These are phyloP conservation scores for Brachypalpus laphriformis DNA, from an alignment of 2,888 invertebrate species.

Conservation along the genomic window DNA sequence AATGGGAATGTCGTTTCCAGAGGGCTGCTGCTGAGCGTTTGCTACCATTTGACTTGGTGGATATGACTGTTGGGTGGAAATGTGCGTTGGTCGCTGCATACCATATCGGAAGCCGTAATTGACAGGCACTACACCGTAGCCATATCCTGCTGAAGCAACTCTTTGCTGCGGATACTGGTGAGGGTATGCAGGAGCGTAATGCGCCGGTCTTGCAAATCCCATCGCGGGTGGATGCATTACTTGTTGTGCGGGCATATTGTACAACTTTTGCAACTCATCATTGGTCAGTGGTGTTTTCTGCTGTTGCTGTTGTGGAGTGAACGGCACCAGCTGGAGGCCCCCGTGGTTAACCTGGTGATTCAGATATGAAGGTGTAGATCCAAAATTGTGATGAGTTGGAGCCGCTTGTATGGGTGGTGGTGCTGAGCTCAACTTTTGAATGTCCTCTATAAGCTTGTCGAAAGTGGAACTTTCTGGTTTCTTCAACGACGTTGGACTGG, in stretches of 20 bases:
- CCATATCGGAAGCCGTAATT: slow-evolving; percentile 55
- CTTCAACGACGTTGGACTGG: slow-evolving; percentile 85
- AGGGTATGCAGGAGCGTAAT: slow-evolving; percentile 58
- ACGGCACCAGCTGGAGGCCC: slow-evolving; percentile 80
- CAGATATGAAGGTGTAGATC: slow-evolving; percentile 34
- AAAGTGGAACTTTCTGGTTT: slow-evolving; percentile 84
- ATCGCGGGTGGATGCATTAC: slow-evolving; percentile 64
- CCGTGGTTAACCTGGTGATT: slow-evolving; percentile 54
- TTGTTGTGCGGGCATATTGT: slow-evolving; percentile 79
- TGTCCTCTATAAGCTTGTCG: slow-evolving; percentile 86
- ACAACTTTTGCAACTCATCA: slow-evolving; percentile 81
- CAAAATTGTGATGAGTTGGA: slow-evolving; percentile 75
- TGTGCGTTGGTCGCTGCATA: slow-evolving; percentile 31
- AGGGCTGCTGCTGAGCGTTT: slow-evolving; percentile 19
- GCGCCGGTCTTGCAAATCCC: slow-evolving; percentile 59
- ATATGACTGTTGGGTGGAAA: slow-evolving; percentile 56
- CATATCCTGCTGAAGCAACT: slow-evolving; percentile 24
- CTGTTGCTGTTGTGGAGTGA: slow-evolving; percentile 77
- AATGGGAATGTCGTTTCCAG: slow-evolving; percentile 40
- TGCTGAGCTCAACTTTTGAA: slow-evolving; percentile 82
- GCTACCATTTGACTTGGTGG: slow-evolving; percentile 55
- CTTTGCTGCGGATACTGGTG: slow-evolving; percentile 38
- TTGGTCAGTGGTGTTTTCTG: slow-evolving; percentile 80
- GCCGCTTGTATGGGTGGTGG: slow-evolving; percentile 78
- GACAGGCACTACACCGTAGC: slow-evolving; percentile 16